Base-by-base conservation (phyloP, 2,888 invertebrate genomes). In the Drosophila paracracens region DNA sequence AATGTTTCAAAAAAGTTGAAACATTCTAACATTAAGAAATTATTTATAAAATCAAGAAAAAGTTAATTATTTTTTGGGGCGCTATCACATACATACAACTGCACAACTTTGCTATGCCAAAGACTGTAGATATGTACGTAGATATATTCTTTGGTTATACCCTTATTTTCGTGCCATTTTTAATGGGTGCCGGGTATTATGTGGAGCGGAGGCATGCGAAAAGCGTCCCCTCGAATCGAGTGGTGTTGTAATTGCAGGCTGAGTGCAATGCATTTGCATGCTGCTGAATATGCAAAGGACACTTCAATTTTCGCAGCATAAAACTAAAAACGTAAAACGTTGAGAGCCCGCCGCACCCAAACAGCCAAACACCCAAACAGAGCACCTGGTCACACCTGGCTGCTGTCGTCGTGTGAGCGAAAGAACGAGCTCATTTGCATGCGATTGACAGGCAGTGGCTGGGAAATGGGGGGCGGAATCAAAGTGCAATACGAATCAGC, bases 231-330 rank as follows among this genome's bases (percentile, higher is more conserved):
- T 35, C 25, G 25, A 18, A 31, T 54, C 33, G 59, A 78, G 79
- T 81, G 63, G 53, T 51, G 65, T 70, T 73, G 80, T 81, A 79
- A 88, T 86, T 80, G 83, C 83, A 68, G 75, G 69, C 76, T 89
- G 87, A 83, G 89, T 89, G 85, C 74, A 69, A 74, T 69, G 75
- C 81, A 90, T 90, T 90, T 91, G 80, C 87, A 91, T 86, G 70
- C 71, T 74, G 75, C 70, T 80, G 88, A 81, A 85, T 81, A 85
- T 82, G 82, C 81, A 87, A 82, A 81, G 74, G 76, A 79, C 79
- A 76, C 79, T 82, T 82, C 63, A 82, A 83, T 76, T 75, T 70
- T 63, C 70, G 77, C 81, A 76, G 72, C 74, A 74, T 68, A 82
- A 90, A 83, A 86, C 90, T 90, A 79, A 87, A 87, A 90, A 82